Base-by-base conservation (phyloP, 2,113 vertebrate species). In the Hyla sarda region DNA sequence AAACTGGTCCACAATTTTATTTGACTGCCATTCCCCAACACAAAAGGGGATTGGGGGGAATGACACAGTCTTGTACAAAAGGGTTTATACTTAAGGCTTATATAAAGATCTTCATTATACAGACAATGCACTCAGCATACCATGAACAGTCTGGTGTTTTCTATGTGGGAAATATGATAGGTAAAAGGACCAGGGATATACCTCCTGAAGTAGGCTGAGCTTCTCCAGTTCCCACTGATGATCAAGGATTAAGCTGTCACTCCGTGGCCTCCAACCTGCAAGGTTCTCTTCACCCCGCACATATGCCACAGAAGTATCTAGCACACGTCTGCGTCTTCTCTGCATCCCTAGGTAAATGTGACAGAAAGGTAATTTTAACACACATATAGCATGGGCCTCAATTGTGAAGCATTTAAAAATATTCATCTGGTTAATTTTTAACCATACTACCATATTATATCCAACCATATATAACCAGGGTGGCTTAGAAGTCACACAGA, bases 151-250 rank as follows among this genome's bases (percentile, higher is more conserved):
- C n/a, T n/a, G n/a, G n/a, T n/a, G n/a, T n/a, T n/a, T 2, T 58
- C 23, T 58, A 5, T n/a, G 1, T 62, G 19, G 19, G 2, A 23
- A 72, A 21, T 13, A n/a, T 72, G 19, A 72, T 72, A 25, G 34
- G 16, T 73, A 12, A 73, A 12, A 73, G 41, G 19, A n/a, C 13
- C 13, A 5, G n/a, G 34, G 21, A 73, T 12, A 69, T 89, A 98
- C 98, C 90, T 99, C 98, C 88, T 98, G 97, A 83, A 99, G 94
- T 9, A 99, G 95, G 88, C 97, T 98, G 89, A 99, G 96, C 85
- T 99, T 99, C 91, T 99, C 97, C 92, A 99, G 92, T 90, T 99
- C 97, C 98, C 98, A 98, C 88, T 98, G 97, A 92, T 99, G 98
- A 89, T 99, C 97, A 50, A 99, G 91, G 90, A 99, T 99, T 89